phyloP scores from a whole-genome alignment of 2,888 invertebrate species.

The Xylota sylvarum region DNA sequence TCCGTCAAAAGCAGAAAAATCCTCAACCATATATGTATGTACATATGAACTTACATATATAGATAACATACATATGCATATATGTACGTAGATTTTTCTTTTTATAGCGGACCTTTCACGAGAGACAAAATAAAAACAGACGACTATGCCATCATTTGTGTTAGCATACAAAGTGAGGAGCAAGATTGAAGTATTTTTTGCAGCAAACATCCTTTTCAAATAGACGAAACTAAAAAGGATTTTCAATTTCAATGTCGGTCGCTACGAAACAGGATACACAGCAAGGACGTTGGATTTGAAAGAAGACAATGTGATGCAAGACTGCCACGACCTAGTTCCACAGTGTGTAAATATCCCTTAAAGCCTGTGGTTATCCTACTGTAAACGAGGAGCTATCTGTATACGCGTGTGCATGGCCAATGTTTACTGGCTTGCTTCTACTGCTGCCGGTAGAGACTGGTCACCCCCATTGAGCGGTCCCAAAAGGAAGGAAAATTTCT shows the following conservation, averaged over 20 bases:
- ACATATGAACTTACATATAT: no score
- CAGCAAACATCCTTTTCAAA: constrained; percentile 61
- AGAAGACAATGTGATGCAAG: constrained; percentile 67
- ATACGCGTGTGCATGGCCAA: constrained; percentile 51
- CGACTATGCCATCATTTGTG: constrained; percentile 61
- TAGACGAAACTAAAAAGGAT: constrained; percentile 67
- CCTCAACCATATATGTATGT: constrained; percentile 21
- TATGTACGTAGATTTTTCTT: constrained; percentile 39
- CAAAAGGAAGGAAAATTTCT: constrained; percentile 44
- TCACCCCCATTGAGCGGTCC: constrained; percentile 29
- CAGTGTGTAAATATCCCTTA: constrained; percentile 71
- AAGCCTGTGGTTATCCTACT: constrained; percentile 71
- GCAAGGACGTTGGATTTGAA: constrained; percentile 70
- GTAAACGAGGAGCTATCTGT: constrained; percentile 37
- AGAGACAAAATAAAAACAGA: constrained; percentile 65
- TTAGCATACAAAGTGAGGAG: constrained; percentile 36
- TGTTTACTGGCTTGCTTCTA: constrained; percentile 44
- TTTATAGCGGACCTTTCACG: constrained; percentile 51
- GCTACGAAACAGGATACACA: constrained; percentile 58
- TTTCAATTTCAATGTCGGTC: constrained; percentile 75
- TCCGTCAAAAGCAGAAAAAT: constrained; percentile 59
- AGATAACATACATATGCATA: no score
- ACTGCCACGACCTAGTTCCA: constrained; percentile 69
- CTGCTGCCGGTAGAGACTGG: constrained; percentile 33
- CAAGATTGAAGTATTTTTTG: constrained; percentile 38